These are phyloP conservation scores for Lampris incognitus DNA, from an alignment of 2,113 vertebrate species.

Conservation along the genomic window DNA sequence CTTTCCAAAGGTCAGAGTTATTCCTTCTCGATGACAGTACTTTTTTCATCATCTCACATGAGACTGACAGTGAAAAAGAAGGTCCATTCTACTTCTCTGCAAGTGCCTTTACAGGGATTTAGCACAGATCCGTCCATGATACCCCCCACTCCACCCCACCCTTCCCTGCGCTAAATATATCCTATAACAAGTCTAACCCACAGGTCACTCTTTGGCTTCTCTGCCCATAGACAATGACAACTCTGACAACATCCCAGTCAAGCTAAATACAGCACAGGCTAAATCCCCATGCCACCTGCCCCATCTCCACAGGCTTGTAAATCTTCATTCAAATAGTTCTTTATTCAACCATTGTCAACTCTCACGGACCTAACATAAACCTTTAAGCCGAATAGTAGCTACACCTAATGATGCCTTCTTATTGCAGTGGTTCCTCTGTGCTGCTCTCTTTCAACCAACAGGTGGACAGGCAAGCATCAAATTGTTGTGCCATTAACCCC, in stretches of 20 bases:
- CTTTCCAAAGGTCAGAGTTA: not conserved
- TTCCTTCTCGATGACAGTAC: too few relatives aligned
- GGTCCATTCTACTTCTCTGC: conserved; percentile 4
- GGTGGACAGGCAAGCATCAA: not conserved
- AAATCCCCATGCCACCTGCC: conserved; percentile 54
- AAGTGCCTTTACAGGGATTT: conserved; percentile 39
- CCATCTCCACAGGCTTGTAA: conserved; percentile 36
- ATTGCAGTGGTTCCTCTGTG: not conserved
- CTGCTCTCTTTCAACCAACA: not conserved
- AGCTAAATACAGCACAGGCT: conserved; percentile 72
- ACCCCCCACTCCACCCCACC: conserved; percentile 19
- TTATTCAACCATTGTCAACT: conserved; percentile 35
- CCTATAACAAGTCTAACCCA: conserved; percentile 52
- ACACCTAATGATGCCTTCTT: not conserved
- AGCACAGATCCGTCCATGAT: conserved; percentile 21
- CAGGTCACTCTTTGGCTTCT: conserved; percentile 47
- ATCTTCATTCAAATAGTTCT: conserved; percentile 36
- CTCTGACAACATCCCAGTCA: conserved; percentile 56
- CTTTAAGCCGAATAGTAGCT: not conserved
- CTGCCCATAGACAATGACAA: conserved; percentile 55
- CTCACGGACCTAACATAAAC: not conserved
- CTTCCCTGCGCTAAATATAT: conserved; percentile 70
- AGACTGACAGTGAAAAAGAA: not conserved
- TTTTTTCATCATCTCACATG: not conserved
- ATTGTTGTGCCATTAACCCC: not conserved